Percentiles rank a stretch among this genome's conserved stretches.
These are phyloP conservation scores for Pseudorhombus dupliciocellatus DNA, from an alignment of 2,113 vertebrate species.

Conservation along the genomic window DNA sequence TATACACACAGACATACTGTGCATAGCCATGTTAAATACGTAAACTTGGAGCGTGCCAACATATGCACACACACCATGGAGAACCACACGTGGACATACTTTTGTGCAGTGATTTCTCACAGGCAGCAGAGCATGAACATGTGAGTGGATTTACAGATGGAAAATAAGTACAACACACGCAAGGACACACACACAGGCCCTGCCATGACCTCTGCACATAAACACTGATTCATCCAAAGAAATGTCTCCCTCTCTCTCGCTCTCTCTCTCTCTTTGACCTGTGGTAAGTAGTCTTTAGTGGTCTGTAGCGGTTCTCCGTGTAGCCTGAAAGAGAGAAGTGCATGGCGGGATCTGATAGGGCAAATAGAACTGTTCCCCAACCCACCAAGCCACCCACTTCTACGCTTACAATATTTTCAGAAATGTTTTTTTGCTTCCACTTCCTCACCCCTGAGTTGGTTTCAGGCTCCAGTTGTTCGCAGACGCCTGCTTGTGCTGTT, in stretches of 20 bases:
- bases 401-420: conserved; percentile 4
- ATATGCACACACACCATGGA: neutral
- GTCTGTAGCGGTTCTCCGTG: conserved; percentile 36
- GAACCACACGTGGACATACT: conserved; percentile 11
- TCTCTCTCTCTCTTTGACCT: conserved; percentile 40
- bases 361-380: conserved; percentile 72
- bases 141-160: conserved; percentile 50
- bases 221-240: conserved; percentile 61
- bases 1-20: neutral
- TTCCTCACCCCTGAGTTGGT: neutral
- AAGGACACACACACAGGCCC: conserved; percentile 23
- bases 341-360: conserved; percentile 75
- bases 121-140: conserved; percentile 26
- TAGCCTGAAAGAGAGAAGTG: conserved; percentile 50
- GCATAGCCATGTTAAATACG: neutral
- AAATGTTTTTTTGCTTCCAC: neutral
- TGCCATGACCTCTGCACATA: conserved; percentile 53
- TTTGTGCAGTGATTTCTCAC: conserved; percentile 14
- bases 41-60: neutral
- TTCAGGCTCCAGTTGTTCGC: conserved; percentile 31
- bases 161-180: conserved; percentile 40
- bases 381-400: conserved; percentile 63
- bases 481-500: conserved; percentile 12
- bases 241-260: conserved; percentile 39
- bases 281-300: conserved; percentile 51